Percentiles rank a stretch among this genome's conserved stretches.
Evolutionary conservation across 2,797 vertebrate genomes (phyloP).

Genomic region (Pogonophryne albipinna): DNA sequence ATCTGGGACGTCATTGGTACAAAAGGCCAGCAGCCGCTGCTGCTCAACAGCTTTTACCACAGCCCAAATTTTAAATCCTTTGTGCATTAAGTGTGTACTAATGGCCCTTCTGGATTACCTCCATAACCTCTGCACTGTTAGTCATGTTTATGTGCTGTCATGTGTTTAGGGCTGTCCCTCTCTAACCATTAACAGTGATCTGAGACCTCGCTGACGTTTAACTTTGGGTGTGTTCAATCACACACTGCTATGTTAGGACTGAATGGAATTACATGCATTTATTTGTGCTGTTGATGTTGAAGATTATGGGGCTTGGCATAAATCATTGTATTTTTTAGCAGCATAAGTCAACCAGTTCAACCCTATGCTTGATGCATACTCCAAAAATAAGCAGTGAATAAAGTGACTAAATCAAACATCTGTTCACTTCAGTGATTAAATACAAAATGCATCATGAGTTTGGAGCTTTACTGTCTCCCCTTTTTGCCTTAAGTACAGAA

Average conservation of each 20-base stretch:
- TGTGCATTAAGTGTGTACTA: conserved; percentile 35
- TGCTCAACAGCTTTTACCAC: background rate
- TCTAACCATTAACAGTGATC: conserved; percentile 22
- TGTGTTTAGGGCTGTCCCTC: background rate
- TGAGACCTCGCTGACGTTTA: background rate
- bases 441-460: background rate
- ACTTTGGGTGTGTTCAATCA: background rate
- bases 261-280: background rate
- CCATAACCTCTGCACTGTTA: conserved; percentile 42
- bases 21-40: conserved; percentile 16
- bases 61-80: conserved; percentile 36
- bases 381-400: background rate
- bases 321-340: background rate
- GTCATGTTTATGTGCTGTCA: conserved; percentile 40
- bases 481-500: conserved; percentile 12
- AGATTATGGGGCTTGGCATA: background rate
- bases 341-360: background rate
- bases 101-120: conserved; percentile 67
- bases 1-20: background rate
- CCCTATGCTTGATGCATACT: too few relatives aligned
- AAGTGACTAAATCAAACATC: background rate
- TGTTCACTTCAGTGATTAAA: background rate
- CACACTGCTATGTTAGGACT: too few relatives aligned
- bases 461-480: background rate
- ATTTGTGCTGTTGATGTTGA: background rate